Conservation (phyloP, 2,888 invertebrate genomes). For the Nebria salina region DNA sequence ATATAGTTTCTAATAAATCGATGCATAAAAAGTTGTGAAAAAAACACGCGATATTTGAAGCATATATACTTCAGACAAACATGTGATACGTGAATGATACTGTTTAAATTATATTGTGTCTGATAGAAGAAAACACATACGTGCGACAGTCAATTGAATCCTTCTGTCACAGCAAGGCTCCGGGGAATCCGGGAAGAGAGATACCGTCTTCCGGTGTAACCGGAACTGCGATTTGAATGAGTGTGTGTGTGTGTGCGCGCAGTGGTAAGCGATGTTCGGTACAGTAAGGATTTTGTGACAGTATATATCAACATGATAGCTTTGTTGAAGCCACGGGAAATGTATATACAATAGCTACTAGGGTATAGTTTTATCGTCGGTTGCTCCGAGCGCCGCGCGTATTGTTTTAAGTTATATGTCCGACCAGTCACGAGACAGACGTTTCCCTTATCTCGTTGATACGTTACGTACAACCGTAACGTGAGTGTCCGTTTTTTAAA, state of each 20-base stretch:
- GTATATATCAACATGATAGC: constrained; percentile 1
- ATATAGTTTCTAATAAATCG: too few relatives aligned
- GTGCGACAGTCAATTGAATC: constrained; percentile 40
- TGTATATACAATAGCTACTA: background rate
- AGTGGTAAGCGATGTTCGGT: constrained; percentile 19
- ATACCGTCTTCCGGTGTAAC: constrained; percentile 16
- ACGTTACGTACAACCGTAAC: background rate
- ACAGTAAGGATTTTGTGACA: background rate
- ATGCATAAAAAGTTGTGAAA: too few relatives aligned
- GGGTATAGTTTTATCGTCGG: background rate
- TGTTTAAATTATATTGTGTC: background rate
- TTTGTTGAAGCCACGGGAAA: constrained; percentile 1
- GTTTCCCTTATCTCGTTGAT: background rate
- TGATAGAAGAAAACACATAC: background rate
- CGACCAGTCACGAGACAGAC: background rate
- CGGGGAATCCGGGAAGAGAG: background rate
- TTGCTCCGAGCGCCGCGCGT: background rate
- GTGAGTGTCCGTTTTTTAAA: background rate
- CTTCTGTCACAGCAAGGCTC: constrained; percentile 12
- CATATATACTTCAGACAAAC: background rate
- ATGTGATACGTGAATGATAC: background rate
- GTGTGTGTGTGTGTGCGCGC: constrained; percentile 14
- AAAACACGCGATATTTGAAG: background rate
- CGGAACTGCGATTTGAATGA: constrained; percentile 21
- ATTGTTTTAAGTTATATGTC: background rate